Conservation (phyloP, 1,140 invertebrate genomes). For the Mizuhopecten yessoensis region DNA sequence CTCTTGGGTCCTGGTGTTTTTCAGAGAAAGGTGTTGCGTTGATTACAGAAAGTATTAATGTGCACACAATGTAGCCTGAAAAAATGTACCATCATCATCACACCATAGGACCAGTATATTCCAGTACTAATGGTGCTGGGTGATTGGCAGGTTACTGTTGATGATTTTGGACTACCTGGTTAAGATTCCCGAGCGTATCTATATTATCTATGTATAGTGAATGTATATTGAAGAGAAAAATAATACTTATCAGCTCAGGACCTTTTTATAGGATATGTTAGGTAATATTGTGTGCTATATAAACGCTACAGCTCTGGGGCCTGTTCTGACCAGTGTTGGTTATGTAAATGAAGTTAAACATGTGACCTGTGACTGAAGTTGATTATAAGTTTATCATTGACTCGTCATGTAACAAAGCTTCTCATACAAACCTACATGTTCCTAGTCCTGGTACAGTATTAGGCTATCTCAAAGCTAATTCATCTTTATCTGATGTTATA, state of each 20-base stretch:
- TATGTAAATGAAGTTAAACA: conserved; percentile 18
- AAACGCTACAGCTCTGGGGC: background rate
- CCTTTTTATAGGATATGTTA: background rate
- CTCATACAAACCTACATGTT: no score
- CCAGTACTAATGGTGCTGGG: background rate
- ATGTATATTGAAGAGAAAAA: background rate
- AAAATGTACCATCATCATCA: background rate
- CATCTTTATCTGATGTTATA: no score
- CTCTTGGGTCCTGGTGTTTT: no score
- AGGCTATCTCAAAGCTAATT: no score
- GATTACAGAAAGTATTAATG: background rate
- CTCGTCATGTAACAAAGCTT: no score
- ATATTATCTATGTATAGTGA: background rate
- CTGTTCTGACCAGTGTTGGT: background rate
- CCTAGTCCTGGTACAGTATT: no score
- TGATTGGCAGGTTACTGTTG: no score
- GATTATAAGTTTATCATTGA: no score
- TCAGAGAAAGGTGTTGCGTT: background rate
- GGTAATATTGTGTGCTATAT: no score
- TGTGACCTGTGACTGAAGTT: no score
- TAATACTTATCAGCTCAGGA: background rate
- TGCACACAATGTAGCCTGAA: background rate
- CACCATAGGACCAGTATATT: background rate
- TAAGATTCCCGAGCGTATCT: background rate
- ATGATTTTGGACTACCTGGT: background rate